Conservation (phyloP, 2,113 vertebrate genomes). For the Nipponia nippon region DNA sequence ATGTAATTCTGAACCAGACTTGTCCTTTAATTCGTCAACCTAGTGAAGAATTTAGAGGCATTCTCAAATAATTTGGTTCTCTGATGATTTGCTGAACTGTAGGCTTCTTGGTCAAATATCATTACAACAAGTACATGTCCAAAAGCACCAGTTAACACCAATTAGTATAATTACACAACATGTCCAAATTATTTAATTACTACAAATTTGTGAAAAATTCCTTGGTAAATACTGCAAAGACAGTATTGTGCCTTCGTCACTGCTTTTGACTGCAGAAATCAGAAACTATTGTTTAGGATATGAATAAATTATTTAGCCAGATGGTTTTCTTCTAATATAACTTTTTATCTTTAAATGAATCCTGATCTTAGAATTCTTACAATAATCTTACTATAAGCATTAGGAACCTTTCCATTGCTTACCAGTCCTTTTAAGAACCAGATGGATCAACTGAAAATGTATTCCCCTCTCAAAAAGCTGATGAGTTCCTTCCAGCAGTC, state of each 20-base stretch:
- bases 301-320: not conserved
- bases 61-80: not conserved
- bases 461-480: not conserved
- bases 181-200: not conserved
- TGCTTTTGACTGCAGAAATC: not conserved
- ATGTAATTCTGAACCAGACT: not conserved
- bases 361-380: constrained; percentile 12
- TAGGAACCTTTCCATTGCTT: not conserved
- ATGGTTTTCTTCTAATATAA: not conserved
- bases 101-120: not conserved
- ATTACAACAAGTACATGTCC: not conserved
- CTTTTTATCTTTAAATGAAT: constrained; percentile 2
- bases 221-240: not conserved
- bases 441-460: not conserved
- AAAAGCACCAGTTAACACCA: not conserved
- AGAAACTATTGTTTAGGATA: not conserved
- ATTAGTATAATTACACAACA: not conserved
- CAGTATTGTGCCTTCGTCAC: not conserved
- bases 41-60: not conserved
- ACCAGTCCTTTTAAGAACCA: not conserved
- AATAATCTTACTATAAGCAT: not conserved
- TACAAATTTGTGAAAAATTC: not conserved
- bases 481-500: not conserved
- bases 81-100: not conserved
- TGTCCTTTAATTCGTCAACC: not conserved